Evolutionary conservation across 2,113 vertebrate genomes (phyloP).

Genomic region (Gasterosteus aculeatus): DNA sequence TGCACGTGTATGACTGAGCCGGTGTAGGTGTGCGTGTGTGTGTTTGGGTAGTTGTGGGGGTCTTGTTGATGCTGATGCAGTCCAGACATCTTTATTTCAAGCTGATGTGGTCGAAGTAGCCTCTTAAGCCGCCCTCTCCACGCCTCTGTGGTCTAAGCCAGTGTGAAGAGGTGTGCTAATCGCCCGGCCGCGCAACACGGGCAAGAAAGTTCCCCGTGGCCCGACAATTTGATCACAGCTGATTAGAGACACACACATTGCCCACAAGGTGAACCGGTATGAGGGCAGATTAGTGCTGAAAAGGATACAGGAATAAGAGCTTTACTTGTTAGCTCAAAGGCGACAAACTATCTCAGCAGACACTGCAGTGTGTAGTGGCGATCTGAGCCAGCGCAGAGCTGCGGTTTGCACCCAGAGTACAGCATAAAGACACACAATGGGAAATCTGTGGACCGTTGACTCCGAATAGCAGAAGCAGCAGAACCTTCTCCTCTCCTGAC

Average conservation of each 20-base stretch:
- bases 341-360: constrained; percentile 26
- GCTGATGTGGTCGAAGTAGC: constrained; percentile 75
- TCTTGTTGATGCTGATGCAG: constrained; percentile 71
- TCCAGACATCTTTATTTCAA: constrained; percentile 80
- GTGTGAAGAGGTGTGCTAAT: constrained; percentile 77
- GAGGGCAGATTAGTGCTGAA: constrained; percentile 42
- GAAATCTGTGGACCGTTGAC: constrained; percentile 43
- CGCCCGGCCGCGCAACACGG: constrained; percentile 46
- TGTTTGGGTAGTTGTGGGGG: constrained; percentile 35
- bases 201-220: constrained; percentile 46
- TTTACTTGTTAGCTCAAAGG: constrained; percentile 32
- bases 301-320: constrained; percentile 33
- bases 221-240: constrained; percentile 68
- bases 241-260: constrained; percentile 55
- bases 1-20: constrained; percentile 39
- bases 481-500: constrained; percentile 58
- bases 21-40: constrained; percentile 17
- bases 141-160: constrained; percentile 75
- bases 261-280: constrained; percentile 52
- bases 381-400: constrained; percentile 3
- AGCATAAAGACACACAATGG: constrained; percentile 27
- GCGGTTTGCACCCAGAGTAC: constrained; percentile 11
- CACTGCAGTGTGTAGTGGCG: constrained; percentile 11
- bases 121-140: constrained; percentile 73
- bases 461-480: constrained; percentile 29